Evolutionary conservation across 2,888 invertebrate species (phyloP), one percentile per base, ranked within the genome.

Genomic region (Andrena chrysosceles): DNA sequence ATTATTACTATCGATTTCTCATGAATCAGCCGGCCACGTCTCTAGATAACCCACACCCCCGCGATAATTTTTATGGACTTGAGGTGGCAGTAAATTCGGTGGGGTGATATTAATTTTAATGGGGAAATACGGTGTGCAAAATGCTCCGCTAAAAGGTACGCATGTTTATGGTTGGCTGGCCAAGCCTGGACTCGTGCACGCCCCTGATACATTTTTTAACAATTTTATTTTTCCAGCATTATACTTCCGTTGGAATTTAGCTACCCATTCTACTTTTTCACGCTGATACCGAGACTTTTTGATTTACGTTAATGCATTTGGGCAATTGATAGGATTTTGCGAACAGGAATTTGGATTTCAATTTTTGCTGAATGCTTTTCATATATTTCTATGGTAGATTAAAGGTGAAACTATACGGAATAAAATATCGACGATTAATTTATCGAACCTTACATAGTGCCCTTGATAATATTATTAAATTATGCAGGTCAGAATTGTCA

Each of bases 1-100:
- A 59, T 35, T 52, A 69, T 75, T 73, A 66, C 6, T 70, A 82
- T 73, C 74, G 74, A 84, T 74, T 77, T 71, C 56, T 16, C 67
- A 26, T 70, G 42, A 70, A 84, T 81, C 73, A 75, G 26, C 23
- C 49, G 33, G n/a, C 29, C 29, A 16, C 52, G 66, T 73, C 16
- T 63, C 52, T 31, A 56, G 66, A 71, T 68, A 82, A 72, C 68
- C 49, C 31, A 4, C 2, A 3, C 29, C 7, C 31, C 35, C 54
- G 35, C 35, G 48, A 13, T 75, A 74, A 70, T 82, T 71, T 82
- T 80, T 74, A 70, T 74, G 60, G 80, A 29, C 23, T 20, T 48
- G 23, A 6, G 23, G 8, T n/a, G 26, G 33, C 56, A 29, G 62
- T 69, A 69, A 76, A 78, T 74, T 74, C 42, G 10, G 3, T 33